A percentile compares a stretch with the other conserved stretches of the same genome.
Conservation (phyloP, 2,113 vertebrate genomes). For the Hyla sarda region DNA sequence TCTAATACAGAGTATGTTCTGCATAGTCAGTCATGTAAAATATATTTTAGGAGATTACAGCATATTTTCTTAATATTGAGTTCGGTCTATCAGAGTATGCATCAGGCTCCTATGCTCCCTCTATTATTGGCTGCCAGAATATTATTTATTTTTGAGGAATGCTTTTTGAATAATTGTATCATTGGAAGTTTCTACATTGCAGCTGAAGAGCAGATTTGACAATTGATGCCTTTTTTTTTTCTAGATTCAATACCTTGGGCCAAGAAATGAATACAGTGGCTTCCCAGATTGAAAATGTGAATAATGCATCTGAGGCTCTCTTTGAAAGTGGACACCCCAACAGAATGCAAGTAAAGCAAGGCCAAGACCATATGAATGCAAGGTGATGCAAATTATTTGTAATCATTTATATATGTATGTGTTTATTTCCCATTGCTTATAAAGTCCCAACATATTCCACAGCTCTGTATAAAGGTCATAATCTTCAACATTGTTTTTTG, state of each 20-base stretch:
- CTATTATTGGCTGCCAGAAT: too few relatives aligned
- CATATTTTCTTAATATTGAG: too few relatives aligned
- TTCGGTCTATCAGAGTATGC: too few relatives aligned
- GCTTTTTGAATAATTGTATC: not conserved
- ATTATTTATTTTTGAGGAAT: too few relatives aligned
- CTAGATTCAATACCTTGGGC: conserved; percentile 87
- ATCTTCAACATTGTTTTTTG: not conserved
- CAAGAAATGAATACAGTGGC: conserved; percentile 87
- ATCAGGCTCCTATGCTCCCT: too few relatives aligned
- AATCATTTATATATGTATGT: not conserved
- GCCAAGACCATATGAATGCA: conserved; percentile 82
- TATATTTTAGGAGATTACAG: too few relatives aligned
- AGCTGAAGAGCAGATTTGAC: not conserved
- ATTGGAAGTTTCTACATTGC: not conserved
- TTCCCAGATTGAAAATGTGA: conserved; percentile 82
- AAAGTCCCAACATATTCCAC: not conserved
- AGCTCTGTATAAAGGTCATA: not conserved
- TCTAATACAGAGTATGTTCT: too few relatives aligned
- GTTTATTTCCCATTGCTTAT: not conserved
- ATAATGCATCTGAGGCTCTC: conserved; percentile 83
- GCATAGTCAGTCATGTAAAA: too few relatives aligned
- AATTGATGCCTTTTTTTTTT: conserved; percentile 7
- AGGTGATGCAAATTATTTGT: conserved; percentile 72
- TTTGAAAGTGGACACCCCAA: conserved; percentile 88
- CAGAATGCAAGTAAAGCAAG: conserved; percentile 84